A percentile compares a stretch with the other conserved stretches of the same genome.
phyloP scores from a whole-genome alignment of 2,113 vertebrate species.

The Alethe castanea region DNA sequence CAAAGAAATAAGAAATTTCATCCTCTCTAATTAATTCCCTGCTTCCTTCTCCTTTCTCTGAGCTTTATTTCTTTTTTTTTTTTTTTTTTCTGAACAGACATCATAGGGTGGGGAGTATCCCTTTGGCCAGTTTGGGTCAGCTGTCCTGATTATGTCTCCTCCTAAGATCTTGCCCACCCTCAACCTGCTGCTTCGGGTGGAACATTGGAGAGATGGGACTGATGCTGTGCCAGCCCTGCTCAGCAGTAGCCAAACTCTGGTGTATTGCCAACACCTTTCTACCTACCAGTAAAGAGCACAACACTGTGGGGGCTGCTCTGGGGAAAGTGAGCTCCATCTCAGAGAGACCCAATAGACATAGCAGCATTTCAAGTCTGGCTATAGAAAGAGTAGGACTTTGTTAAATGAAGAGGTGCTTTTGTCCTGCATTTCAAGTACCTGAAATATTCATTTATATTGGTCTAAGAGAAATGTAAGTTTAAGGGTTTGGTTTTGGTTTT shows the following conservation, averaged over 20 bases:
- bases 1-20: background rate
- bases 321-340: background rate
- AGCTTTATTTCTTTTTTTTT: background rate
- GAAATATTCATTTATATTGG: background rate
- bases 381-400: background rate
- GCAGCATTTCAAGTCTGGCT: background rate
- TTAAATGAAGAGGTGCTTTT: background rate
- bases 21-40: background rate
- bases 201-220: fast-evolving
- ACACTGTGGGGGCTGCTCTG: background rate
- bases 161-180: background rate
- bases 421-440: background rate
- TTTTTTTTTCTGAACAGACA: background rate
- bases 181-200: background rate
- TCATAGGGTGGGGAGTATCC: background rate
- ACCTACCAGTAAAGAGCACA: background rate
- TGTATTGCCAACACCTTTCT: background rate
- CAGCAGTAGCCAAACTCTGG: background rate
- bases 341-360: background rate
- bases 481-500: no score
- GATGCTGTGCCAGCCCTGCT: background rate
- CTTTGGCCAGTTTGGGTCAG: background rate
- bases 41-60: background rate
- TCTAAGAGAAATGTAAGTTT: background rate
- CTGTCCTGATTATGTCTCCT: background rate